A percentile compares a stretch with the other conserved stretches of the same genome.
phyloP scores from a whole-genome alignment of 2,113 vertebrate species.

The Prunella himalayana region DNA sequence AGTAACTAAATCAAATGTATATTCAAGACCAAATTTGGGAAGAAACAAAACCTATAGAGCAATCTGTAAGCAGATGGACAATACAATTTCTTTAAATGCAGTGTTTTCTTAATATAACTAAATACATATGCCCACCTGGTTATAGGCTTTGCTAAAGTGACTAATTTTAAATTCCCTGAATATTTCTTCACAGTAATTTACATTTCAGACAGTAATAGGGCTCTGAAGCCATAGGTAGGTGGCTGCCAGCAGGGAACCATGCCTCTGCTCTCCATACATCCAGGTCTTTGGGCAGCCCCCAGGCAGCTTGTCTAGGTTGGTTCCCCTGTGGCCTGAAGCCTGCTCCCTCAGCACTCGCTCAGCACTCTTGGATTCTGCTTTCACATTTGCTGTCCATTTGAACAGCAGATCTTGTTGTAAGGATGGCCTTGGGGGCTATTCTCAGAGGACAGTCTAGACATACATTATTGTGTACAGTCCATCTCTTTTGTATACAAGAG shows the following conservation, averaged over 20 bases:
- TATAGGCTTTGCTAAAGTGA: background rate
- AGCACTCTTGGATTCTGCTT: background rate
- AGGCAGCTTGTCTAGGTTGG: background rate
- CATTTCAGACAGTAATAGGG: background rate
- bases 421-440: background rate
- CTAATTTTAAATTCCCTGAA: background rate
- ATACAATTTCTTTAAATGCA: background rate
- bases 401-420: slow-evolving; percentile 15
- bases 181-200: background rate
- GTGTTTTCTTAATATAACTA: background rate
- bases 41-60: background rate
- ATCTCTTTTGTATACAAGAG: background rate
- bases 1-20: background rate
- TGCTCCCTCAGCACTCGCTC: background rate
- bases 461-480: background rate
- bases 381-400: background rate
- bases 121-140: background rate
- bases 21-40: background rate
- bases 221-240: background rate
- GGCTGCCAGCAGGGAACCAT: background rate
- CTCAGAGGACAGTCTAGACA: slow-evolving; percentile 36
- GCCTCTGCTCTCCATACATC: background rate
- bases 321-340: background rate
- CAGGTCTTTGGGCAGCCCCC: background rate
- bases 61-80: background rate